phyloP scores from a whole-genome alignment of 2,797 vertebrate genomes.

The Melanotaenia maccullochi region DNA sequence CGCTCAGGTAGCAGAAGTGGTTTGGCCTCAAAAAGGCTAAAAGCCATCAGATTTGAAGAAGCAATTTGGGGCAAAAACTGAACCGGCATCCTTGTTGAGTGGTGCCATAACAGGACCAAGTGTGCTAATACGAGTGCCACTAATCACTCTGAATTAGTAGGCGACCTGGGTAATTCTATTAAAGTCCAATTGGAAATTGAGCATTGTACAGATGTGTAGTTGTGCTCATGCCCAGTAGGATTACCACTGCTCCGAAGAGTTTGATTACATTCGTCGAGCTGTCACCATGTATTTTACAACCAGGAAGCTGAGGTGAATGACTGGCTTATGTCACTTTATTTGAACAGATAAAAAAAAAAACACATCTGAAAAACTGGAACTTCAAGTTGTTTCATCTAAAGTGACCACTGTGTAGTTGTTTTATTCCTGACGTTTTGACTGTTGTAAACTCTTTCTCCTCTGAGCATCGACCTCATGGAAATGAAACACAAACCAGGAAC shows the following conservation, averaged over 20 bases:
- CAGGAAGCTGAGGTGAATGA: slow-evolving; percentile 63
- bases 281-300: slow-evolving; percentile 36
- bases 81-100: background rate
- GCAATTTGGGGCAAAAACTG: background rate
- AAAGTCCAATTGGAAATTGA: slow-evolving; percentile 15
- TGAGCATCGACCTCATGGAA: slow-evolving; percentile 34
- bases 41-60: background rate
- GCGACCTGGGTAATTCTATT: slow-evolving; percentile 14
- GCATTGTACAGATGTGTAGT: slow-evolving; percentile 10
- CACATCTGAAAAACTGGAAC: slow-evolving; percentile 31
- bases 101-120: background rate
- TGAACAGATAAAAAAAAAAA: slow-evolving; percentile 40
- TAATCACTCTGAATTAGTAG: background rate
- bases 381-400: slow-evolving; percentile 60
- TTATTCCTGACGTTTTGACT: slow-evolving; percentile 70
- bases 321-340: slow-evolving; percentile 52
- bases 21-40: background rate
- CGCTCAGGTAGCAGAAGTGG: background rate
- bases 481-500: slow-evolving; percentile 44
- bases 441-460: slow-evolving; percentile 64
- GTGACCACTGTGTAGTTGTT: slow-evolving; percentile 69
- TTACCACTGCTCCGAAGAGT: slow-evolving; percentile 17
- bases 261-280: slow-evolving; percentile 30
- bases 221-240: slow-evolving; percentile 9
- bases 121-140: background rate